A percentile compares a stretch with the other conserved stretches of the same genome.
Evolutionary conservation across 2,797 vertebrate genomes (phyloP).

Genomic region (Rousettus madagascariensis): DNA sequence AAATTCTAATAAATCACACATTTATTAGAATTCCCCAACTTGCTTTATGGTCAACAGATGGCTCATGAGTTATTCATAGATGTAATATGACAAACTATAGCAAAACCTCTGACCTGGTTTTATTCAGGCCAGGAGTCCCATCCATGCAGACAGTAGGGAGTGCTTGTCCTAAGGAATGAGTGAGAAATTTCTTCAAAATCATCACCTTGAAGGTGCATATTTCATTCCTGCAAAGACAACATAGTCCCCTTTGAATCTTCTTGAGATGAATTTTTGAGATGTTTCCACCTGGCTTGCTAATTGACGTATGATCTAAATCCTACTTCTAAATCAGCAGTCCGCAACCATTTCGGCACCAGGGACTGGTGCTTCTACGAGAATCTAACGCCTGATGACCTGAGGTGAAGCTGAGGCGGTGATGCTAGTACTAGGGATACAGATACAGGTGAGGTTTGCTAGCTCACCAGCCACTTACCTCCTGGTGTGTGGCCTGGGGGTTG

Average conservation of each 20-base stretch:
- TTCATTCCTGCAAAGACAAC: neutral
- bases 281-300: neutral
- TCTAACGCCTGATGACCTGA: no score
- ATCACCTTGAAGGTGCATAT: neutral
- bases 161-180: neutral
- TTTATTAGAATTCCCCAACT: constrained; percentile 31
- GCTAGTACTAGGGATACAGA: no score
- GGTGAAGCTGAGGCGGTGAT: no score
- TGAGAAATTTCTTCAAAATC: neutral
- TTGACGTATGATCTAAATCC: neutral
- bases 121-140: neutral
- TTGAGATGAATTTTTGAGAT: neutral
- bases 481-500: no score
- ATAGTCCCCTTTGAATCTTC: neutral
- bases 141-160: neutral
- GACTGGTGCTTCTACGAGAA: no score
- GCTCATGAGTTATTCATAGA: constrained; percentile 11
- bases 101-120: neutral
- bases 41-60: constrained; percentile 29
- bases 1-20: neutral
- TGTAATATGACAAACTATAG: neutral
- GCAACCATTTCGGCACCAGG: no score
- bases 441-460: no score
- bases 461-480: no score
- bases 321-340: neutral